These are phyloP conservation scores for Conus ventricosus DNA, from an alignment of 1,140 invertebrate species.

Conservation along the genomic window DNA sequence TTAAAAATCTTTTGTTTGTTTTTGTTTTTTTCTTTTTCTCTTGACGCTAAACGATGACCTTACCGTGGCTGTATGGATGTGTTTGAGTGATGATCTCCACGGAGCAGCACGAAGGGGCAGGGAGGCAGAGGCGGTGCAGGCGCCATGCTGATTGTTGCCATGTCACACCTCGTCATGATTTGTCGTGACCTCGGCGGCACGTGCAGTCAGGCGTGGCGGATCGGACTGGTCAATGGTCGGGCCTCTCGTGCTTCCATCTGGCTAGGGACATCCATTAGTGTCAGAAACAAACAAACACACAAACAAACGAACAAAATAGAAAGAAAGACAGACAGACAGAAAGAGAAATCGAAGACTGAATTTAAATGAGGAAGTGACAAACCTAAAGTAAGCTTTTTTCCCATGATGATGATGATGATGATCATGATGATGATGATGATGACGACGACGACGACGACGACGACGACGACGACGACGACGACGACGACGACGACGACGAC, in stretches of 20 bases:
- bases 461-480: not conserved
- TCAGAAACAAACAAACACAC: too few relatives aligned
- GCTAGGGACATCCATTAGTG: not conserved
- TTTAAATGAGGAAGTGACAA: too few relatives aligned
- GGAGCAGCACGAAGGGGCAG: too few relatives aligned
- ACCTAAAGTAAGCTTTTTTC: not conserved
- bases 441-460: constrained; percentile 15
- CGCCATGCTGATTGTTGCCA: not conserved
- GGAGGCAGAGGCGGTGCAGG: not conserved
- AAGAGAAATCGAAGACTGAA: too few relatives aligned
- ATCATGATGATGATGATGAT: constrained; percentile 30
- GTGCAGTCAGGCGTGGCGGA: not conserved
- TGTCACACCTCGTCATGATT: not conserved
- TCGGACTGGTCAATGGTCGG: not conserved
- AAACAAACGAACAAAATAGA: too few relatives aligned
- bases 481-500: not conserved
- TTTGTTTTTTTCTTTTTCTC: not conserved
- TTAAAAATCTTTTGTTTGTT: not conserved
- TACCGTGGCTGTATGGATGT: too few relatives aligned
- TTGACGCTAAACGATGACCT: too few relatives aligned
- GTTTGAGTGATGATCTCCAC: too few relatives aligned
- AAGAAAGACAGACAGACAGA: too few relatives aligned
- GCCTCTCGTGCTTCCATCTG: not conserved
- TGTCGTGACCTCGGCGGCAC: not conserved
- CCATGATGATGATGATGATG: too few relatives aligned